Base-by-base conservation (phyloP, 2,888 invertebrate species). In the Furcula furcula region DNA sequence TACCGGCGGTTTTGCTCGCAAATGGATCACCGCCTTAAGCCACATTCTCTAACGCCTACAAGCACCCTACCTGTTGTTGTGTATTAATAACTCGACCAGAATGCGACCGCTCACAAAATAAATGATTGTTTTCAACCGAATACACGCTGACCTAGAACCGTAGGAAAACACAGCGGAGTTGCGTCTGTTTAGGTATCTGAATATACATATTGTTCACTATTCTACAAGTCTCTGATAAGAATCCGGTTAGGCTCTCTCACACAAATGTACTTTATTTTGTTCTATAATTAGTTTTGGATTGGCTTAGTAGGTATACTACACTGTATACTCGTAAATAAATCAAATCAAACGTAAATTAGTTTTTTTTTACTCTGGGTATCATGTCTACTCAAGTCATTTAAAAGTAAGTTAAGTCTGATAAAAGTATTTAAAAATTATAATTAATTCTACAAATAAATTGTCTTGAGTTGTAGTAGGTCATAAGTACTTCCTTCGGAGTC, bases 131-230 rank as follows among this genome's bases (percentile, higher is more conserved):
- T 14, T 27, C 15, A 14, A 27, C 7, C 27, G 15, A 27, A 15
- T 15, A 27, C 27, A 27, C 16, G 28, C 4, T 28, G 28, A 28
- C 28, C 28, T 28, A 28, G 28, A 26, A 14, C 26, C 14, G 14
- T 14, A 26, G 26, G 26, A 26, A 26, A 26, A 26, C 26, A 26
- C 7, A 26, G 23, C 23, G 12, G 7, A 6, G 14, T 5, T 14
- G 14, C 26, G 1, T 2, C 14, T 25, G 7, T 26, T 14, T n/a
- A n/a, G n/a, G n/a, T n/a, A n/a, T n/a, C n/a, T n/a, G n/a, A 11
- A n/a, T 5, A 21, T 3, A 26, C 26, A 14, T 14, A n/a, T 11
- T 28, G 18, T 11, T 11, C 11, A 18, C 16, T 28, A 28, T 18
- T 18, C 28, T 10, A 18, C 9, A 11, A 11, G 28, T 18, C 28